Base-by-base conservation (phyloP, 2,888 invertebrate species). In the Pristionchus japonicus region DNA sequence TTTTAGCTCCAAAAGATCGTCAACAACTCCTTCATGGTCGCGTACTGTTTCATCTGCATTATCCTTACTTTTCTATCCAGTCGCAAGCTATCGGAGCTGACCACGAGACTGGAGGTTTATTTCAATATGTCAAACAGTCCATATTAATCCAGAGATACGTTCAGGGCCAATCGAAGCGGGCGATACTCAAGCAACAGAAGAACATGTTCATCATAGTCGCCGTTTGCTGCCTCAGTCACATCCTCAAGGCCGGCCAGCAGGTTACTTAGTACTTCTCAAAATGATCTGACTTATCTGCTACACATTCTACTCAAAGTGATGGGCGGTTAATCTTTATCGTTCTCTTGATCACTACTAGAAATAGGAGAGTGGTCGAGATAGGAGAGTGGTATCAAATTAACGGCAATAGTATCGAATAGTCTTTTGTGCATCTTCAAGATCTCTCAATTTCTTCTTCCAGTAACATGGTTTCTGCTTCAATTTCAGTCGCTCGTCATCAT, bases 141-240 rank as follows among this genome's bases (percentile, higher is more conserved):
- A n/a, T n/a, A 61, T 27, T 23, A 31, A 34, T 64, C 34, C 64
- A 17, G 11, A 67, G 31, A 34, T 67, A 9, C 31, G 31, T 67
- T 0, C 64, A 74, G 74, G 74, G 37, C 31, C 23, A 37, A 6
- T 40, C 74, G 23, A 74, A 74, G 23, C 1, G 23, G 23, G 74
- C 40, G 37, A 74, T 74, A 23, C 74, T 77, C n/a, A 23, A 47
- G 43, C 77, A 77, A 43, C 77, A 77, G 43, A 77, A 43, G 77
- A 77, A 77, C 43, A 77, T 77, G 77, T 43, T 77, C 43, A 77
- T 77, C 27, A 27, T 77, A 1, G 47, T 47, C 27, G 77, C 47
- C 0, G 43, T 77, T n/a, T 77, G 77, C 43, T 27, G 43, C 13
- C 77, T 77, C 47, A 77, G 77, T 77, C 77, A 77, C 27, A 47